Evolutionary conservation across 2,888 invertebrate genomes (phyloP), one percentile per base, ranked within the genome.

Genomic region (Agrochola lota): DNA sequence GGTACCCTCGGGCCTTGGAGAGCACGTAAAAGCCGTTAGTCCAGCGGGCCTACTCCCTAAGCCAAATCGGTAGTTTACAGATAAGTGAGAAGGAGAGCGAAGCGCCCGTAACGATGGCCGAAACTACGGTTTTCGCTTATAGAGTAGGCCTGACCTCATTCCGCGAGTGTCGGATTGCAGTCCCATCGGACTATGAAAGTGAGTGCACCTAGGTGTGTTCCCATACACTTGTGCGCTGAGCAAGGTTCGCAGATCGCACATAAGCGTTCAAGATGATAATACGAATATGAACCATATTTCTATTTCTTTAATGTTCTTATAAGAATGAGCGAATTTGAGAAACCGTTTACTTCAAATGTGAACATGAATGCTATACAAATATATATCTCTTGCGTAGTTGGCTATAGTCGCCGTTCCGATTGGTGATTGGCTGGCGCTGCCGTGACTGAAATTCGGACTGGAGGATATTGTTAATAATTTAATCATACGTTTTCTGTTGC

Each of bases 401-500:
- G 55, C 1, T 57, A 55, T 20, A 40, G 26, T 73, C 43, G 55
- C 26, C 2, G 6, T 43, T 30, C 6, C 40, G 3, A 7, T 6
- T 40, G 6, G 23, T 26, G n/a, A 40, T 15, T 30, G 9, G 8
- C 40, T 1, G 64, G 9, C 15, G 17, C 43, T 4, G 66, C 23
- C 7, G 8, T 73, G 43, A 20, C 0, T 3, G 12, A 23, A 40
- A 23, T 43, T 17, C 2, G 35, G 5, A 2, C 9, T 5, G 43
- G 26, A 17, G n/a, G 20, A 26, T 66, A 43, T 46, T 46, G 12
- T 12, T 23, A 20, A 26, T 67, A 49, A 46, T 67, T 67, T 20
- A 23, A 40, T 60, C 1, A 66, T 20, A 6, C 0, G 23, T 60
- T 81, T 82, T 5, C 57, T 81, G 62, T 82, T 82, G 60, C 93